A percentile compares a stretch with the other conserved stretches of the same genome.
These are phyloP conservation scores for Leucopsar rothschildi DNA, from an alignment of 2,113 vertebrate genomes.

Conservation along the genomic window DNA sequence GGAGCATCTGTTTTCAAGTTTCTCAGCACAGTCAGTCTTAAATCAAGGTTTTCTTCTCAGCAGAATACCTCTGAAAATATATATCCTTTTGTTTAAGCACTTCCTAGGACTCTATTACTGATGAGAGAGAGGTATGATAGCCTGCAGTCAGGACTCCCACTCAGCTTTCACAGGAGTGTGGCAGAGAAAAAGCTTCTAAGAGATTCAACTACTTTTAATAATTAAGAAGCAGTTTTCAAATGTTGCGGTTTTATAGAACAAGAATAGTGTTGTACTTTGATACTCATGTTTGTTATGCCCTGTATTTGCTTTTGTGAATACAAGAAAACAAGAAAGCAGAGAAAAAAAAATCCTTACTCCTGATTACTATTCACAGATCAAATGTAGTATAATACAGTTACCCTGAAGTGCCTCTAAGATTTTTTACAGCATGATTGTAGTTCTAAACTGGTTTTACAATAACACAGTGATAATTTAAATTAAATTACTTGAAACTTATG, in stretches of 20 bases:
- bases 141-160: background rate
- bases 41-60: background rate
- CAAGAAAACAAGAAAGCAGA: background rate
- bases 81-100: background rate
- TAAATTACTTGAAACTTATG: background rate
- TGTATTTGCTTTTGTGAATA: background rate
- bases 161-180: background rate
- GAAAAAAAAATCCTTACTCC: background rate
- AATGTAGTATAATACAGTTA: background rate
- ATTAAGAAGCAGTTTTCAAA: background rate
- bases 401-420: background rate
- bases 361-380: background rate
- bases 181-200: background rate
- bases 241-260: background rate
- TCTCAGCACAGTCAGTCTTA: background rate
- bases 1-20: background rate
- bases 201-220: background rate
- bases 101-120: background rate
- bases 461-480: background rate
- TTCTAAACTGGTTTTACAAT: background rate
- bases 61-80: background rate
- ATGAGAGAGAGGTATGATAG: background rate
- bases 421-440: background rate
- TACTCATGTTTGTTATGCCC: background rate
- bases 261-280: background rate